These are phyloP conservation scores for Lepidurus apus DNA, from an alignment of 1,140 invertebrate genomes.

Conservation along the genomic window DNA sequence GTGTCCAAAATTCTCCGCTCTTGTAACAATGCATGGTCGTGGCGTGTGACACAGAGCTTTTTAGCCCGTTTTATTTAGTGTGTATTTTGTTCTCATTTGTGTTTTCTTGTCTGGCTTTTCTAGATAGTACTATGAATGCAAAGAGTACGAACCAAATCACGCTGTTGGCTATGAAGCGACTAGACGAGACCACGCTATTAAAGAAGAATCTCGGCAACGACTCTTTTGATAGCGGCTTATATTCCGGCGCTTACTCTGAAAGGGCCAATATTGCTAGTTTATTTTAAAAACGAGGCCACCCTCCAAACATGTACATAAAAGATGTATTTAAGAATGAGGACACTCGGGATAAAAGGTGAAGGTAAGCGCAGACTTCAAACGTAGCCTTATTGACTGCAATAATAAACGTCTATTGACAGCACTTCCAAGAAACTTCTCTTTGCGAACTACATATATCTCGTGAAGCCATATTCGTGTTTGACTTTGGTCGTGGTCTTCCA, in stretches of 20 bases:
- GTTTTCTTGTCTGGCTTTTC: background rate
- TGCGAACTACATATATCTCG: background rate
- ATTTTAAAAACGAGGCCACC: background rate
- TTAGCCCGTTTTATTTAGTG: background rate
- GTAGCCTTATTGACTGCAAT: background rate
- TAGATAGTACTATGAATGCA: background rate
- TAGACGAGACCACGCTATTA: background rate
- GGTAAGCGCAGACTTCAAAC: background rate
- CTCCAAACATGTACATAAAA: background rate
- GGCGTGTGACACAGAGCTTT: too few relatives aligned
- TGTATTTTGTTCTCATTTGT: background rate
- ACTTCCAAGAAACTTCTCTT: background rate
- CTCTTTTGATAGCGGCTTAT: slow-evolving; percentile 32
- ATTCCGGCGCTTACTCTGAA: slow-evolving; percentile 30
- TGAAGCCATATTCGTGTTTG: background rate
- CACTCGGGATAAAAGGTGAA: slow-evolving; percentile 18
- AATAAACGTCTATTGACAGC: background rate
- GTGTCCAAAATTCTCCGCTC: too few relatives aligned
- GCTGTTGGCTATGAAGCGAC: background rate
- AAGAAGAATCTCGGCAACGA: slow-evolving; percentile 25
- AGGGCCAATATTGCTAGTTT: background rate
- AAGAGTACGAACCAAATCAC: slow-evolving; percentile 15
- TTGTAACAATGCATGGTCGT: too few relatives aligned
- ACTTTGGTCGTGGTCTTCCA: background rate
- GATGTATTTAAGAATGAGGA: background rate